Base-by-base conservation (phyloP, 2,797 vertebrate genomes). In the Okamejei kenojei region DNA sequence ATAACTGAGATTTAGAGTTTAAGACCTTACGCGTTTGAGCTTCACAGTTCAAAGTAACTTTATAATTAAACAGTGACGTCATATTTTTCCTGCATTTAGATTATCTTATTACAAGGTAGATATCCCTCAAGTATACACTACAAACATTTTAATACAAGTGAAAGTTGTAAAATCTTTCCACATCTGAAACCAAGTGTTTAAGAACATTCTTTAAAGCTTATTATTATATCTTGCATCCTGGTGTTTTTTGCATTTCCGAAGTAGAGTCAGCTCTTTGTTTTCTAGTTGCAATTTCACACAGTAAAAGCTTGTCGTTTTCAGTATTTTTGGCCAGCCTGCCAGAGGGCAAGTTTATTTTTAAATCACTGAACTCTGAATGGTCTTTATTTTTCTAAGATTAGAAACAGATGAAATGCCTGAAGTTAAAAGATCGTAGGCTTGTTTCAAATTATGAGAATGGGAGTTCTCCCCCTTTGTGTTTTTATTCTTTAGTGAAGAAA, bases 401-500 rank as follows among this genome's bases (percentile, higher is more conserved):
- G 96, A 97, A 97, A 95, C 96, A 97, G 97, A 96, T 97, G 97
- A 95, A 97, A 95, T 93, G 96, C 96, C 96, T 95, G 95, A 95
- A 97, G 97, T 96, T 97, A 97, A 73, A 96, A 97, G 96, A 96
- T 97, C 96, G 95, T 95, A 96, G 96, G 95, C 94, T 95, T 95
- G 95, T 95, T 96, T 97, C 95, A 96, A 96, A 97, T 95, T 96
- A 95, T 95, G 96, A 96, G 95, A 96, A 96, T 96, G 95, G 95
- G 95, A 95, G 95, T 95, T 94, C 95, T 93, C 79, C 95, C 94
- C 94, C 95, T 94, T 93, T 94, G 94, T 94, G 95, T 95, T 96
- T 94, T 95, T 95, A 94, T 94, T 94, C 96, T 96, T 96, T 97
- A 96, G 96, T 96, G 97, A 98, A 98, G 98, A 97, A 98, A 98